Evolutionary conservation across 2,888 invertebrate genomes (phyloP), one percentile per base, ranked within the genome.

Genomic region (Dendrolimus pini): DNA sequence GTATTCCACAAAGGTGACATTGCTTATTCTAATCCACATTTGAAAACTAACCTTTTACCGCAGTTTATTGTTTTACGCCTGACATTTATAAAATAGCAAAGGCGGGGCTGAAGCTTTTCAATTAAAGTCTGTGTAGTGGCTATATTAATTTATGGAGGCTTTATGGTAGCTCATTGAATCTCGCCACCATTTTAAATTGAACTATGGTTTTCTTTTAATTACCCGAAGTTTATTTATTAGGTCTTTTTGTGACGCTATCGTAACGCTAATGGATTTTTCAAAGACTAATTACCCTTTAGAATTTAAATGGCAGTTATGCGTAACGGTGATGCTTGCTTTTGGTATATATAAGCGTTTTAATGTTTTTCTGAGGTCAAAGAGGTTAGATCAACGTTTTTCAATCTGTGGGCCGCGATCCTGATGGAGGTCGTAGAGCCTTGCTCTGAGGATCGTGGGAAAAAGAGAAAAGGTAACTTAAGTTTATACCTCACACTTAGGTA

Each of bases 211-310:
- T 65, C 61, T 66, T 68, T 72, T 78, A 79, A 79, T 72, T 74
- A 69, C 66, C 62, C 54, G 64, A 68, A 74, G 67, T 68, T 75
- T 73, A 74, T 73, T 71, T 77, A 75, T 73, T 63, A 68, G 60
- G 64, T 60, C 62, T 73, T 77, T 78, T 79, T 75, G 71, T 70
- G 66, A 65, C 64, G 58, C 67, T 67, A 68, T 69, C 67, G 63
- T 64, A 66, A 65, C 64, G 61, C 65, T 74, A 78, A 78, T 75
- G 76, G 74, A 71, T 78, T 78, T 75, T 75, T 72, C 66, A 69
- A 65, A 66, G 70, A 68, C 68, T 78, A 78, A 82, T 82, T 82
- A 82, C 80, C 71, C 71, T 67, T 71, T 70, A 68, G 68, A 65
- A 75, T 79, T 74, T 66, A 67, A 65, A 65, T 66, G 69, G 67